Percentiles rank a stretch among this genome's conserved stretches.
Evolutionary conservation across 2,888 invertebrate species (phyloP).

Genomic region (Crematogaster levior): DNA sequence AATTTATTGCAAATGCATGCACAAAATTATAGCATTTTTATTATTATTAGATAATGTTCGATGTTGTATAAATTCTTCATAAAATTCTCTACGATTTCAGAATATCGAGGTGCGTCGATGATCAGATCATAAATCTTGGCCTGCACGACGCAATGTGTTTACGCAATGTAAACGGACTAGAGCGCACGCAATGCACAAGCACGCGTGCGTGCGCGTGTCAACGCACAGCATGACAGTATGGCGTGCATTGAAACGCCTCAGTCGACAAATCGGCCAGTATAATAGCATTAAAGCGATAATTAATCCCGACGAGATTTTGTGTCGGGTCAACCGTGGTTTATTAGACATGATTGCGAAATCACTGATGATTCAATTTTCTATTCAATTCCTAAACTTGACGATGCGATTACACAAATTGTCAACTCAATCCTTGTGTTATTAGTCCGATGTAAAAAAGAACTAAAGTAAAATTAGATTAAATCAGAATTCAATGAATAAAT

Average conservation of each 20-base stretch:
- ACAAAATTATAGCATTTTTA: neutral
- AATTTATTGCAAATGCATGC: neutral
- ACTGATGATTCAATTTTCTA: conserved; percentile 68
- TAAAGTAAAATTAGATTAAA: neutral
- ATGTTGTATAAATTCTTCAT: neutral
- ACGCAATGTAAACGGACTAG: conserved; percentile 68
- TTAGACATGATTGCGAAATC: conserved; percentile 59
- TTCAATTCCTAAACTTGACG: conserved; percentile 47
- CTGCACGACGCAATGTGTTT: conserved; percentile 71
- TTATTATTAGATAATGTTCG: neutral
- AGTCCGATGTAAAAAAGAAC: neutral
- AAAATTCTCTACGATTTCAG: conserved; percentile 15
- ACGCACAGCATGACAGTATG: conserved; percentile 40
- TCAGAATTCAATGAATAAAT: neutral
- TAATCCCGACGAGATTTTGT: conserved; percentile 73
- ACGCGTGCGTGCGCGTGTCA: conserved; percentile 27
- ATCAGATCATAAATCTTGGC: conserved; percentile 63
- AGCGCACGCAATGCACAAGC: conserved; percentile 52
- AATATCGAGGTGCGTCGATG: conserved; percentile 20
- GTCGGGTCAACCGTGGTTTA: conserved; percentile 62
- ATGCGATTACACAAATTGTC: neutral
- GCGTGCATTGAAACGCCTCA: conserved; percentile 67
- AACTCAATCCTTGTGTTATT: neutral
- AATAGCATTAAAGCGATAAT: conserved; percentile 83
- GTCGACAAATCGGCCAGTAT: conserved; percentile 79